Percentiles rank a stretch among this genome's conserved stretches.
phyloP scores from a whole-genome alignment of 53 echinoderm and acorn worm genomes.

The Henricia sp. region DNA sequence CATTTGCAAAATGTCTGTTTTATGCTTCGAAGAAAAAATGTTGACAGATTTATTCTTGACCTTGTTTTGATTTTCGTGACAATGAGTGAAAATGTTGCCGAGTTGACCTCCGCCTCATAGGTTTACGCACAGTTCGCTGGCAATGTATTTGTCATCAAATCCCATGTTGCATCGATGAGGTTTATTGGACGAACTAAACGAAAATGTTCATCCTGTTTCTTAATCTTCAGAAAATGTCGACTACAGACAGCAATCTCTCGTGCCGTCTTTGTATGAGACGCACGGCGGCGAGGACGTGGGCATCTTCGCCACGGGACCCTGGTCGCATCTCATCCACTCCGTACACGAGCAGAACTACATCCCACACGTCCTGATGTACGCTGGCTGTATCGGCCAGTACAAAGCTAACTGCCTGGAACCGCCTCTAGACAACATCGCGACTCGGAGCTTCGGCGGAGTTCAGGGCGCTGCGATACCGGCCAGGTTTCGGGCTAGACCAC shows the following conservation, averaged over 20 bases:
- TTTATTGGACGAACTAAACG: too few relatives aligned
- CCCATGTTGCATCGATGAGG: too few relatives aligned
- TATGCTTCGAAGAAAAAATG: too few relatives aligned
- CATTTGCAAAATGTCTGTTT: too few relatives aligned
- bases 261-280: slow-evolving; percentile 60
- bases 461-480: neutral
- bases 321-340: slow-evolving; percentile 87
- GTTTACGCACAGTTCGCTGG: too few relatives aligned
- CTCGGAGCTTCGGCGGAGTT: neutral
- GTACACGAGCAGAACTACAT: slow-evolving; percentile 93
- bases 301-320: slow-evolving; percentile 79
- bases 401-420: neutral
- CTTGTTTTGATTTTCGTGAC: too few relatives aligned
- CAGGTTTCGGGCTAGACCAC: too few relatives aligned
- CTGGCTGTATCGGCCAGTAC: slow-evolving; percentile 59
- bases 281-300: slow-evolving; percentile 93
- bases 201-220: neutral
- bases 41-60: too few relatives aligned
- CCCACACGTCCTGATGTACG: slow-evolving; percentile 78
- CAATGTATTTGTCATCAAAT: too few relatives aligned
- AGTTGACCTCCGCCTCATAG: too few relatives aligned
- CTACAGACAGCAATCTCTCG: slow-evolving; percentile 71
- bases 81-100: too few relatives aligned
- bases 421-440: neutral
- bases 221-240: slow-evolving; percentile 43